These are phyloP conservation scores for Protodeltote pygarga DNA, from an alignment of 2,888 invertebrate genomes.

Conservation along the genomic window DNA sequence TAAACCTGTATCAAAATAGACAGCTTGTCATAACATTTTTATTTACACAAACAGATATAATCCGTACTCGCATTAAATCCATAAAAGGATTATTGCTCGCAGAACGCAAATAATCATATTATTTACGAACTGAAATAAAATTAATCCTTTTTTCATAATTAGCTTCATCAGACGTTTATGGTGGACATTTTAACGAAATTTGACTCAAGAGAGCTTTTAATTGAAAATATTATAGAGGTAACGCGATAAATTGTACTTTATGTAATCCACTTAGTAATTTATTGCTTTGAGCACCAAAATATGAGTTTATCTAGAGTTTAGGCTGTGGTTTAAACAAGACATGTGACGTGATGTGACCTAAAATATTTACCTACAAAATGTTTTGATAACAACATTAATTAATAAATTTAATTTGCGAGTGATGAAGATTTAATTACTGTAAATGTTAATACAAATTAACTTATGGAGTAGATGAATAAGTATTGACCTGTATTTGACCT, in stretches of 20 bases:
- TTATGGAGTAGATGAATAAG: too few species aligned
- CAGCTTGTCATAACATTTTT: too few species aligned
- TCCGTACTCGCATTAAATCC: too few species aligned
- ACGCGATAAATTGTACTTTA: slow-evolving; percentile 33
- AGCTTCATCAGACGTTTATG: slow-evolving; percentile 9
- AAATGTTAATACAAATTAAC: too few species aligned
- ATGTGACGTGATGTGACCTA: too few species aligned
- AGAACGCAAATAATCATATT: not conserved
- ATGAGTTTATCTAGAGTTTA: slow-evolving; percentile 4
- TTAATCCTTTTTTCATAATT: slow-evolving; percentile 12
- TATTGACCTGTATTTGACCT: too few species aligned
- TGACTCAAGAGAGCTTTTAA: slow-evolving; percentile 33
- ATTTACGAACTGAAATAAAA: slow-evolving; percentile 12
- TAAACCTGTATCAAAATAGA: too few species aligned
- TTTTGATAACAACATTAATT: too few species aligned
- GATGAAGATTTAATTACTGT: too few species aligned
- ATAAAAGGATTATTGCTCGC: not conserved
- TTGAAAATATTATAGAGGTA: slow-evolving; percentile 35
- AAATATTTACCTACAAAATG: too few species aligned
- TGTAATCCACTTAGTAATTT: slow-evolving; percentile 31
- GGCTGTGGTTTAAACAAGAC: not conserved
- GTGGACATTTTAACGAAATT: slow-evolving; percentile 33
- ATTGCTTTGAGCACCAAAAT: slow-evolving; percentile 34
- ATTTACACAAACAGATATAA: too few species aligned
- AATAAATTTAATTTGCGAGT: too few species aligned